Evolutionary conservation across 2,797 vertebrate species (phyloP), one percentile per base, ranked within the genome.

Genomic region (Paguma larvata): DNA sequence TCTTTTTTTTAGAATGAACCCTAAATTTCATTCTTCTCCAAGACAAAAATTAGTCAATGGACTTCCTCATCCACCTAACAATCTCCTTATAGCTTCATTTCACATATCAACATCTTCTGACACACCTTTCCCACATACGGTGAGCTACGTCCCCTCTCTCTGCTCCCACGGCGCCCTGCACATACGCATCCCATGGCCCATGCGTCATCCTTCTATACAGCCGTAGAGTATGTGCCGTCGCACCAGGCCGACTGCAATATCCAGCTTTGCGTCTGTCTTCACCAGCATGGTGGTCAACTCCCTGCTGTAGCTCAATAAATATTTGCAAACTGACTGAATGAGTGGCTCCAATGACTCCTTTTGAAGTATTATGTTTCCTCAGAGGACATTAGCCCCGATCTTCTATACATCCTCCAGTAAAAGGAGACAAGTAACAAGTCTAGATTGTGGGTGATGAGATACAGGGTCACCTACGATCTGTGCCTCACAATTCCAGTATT

Each of bases 181-280:
- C 3, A 16, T 21, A 23, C 12, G 21, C 53, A 9, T 65, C 56
- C 85, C 62, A 27, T 32, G 32, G 6, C 27, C 32, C 15, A 18
- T 41, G 6, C 16, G 4, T 79, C 25, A 1, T 0, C 0, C 38
- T 14, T 56, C 19, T 2, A 5, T 3, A 5, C 14, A 72, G 7
- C 63, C 21, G 0, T 11, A 15, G 38, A 19, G 12, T 23, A 13
- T 8, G 7, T 12, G 21, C 27, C 51, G 32, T 51, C 53, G 84
- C 46, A 59, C 51, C 53, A 67, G 32, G 30, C 38, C 59, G 19
- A 51, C 10, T 13, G 34, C 30, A 82, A 51, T 5, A 38, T 48
- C 38, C 32, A 62, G 34, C 44, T 67, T 79, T 51, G 11, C 34
- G 18, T 62, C 32, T 59, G 12, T 53, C 12, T 62, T 59, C 65